Percentiles rank a stretch among this genome's conserved stretches.
Evolutionary conservation across 2,888 invertebrate genomes (phyloP).

Genomic region (Lypha dubia): DNA sequence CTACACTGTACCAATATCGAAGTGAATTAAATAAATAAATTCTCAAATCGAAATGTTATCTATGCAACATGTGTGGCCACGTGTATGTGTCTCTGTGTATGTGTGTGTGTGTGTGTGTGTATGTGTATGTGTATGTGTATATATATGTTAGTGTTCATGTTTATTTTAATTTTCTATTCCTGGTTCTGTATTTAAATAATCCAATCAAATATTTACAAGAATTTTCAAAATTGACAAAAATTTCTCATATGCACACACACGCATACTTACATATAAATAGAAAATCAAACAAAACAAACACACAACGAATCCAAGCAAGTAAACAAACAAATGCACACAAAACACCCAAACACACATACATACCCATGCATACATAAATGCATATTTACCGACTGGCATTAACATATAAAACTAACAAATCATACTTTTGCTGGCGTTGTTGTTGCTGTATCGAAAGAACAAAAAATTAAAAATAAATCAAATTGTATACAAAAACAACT

Average conservation of each 20-base stretch:
- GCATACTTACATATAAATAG: slow-evolving; percentile 45
- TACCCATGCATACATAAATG: background rate
- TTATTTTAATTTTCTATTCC: background rate
- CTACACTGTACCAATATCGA: background rate
- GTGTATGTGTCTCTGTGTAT: too few species aligned
- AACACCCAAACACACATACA: slow-evolving; percentile 1
- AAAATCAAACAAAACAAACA: slow-evolving; percentile 58
- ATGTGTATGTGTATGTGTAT: too few species aligned
- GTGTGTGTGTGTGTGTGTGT: background rate
- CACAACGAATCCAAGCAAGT: background rate
- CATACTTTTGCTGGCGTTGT: slow-evolving; percentile 6
- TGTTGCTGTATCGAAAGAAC: too few species aligned
- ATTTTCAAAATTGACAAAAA: slow-evolving; percentile 65
- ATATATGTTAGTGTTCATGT: background rate
- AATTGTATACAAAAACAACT: slow-evolving; percentile 12
- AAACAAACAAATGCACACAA: slow-evolving; percentile 1
- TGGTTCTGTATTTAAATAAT: slow-evolving; percentile 63
- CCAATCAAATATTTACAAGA: slow-evolving; percentile 71
- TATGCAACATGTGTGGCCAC: background rate
- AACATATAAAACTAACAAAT: slow-evolving; percentile 52
- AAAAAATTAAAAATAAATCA: slow-evolving; percentile 49
- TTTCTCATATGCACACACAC: too few species aligned
- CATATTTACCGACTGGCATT: background rate
- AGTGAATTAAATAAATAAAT: slow-evolving; percentile 14
- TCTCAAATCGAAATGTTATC: slow-evolving; percentile 23